Conservation (phyloP, 2,797 vertebrate genomes). For the Darevskia mixta region DNA sequence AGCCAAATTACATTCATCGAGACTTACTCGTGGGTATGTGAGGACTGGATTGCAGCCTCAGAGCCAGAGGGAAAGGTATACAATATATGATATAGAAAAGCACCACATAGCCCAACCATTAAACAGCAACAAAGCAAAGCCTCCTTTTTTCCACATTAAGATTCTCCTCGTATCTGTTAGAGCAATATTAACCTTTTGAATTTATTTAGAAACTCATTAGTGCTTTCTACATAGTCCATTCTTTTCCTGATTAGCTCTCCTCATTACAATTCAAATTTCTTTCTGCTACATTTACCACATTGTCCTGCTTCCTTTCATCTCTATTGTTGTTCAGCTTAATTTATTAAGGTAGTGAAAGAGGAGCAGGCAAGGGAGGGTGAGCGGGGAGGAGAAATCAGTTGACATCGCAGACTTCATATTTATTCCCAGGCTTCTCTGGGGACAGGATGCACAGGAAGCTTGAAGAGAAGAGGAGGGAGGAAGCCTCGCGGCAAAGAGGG, state of each 20-base stretch:
- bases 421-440: constrained; percentile 13
- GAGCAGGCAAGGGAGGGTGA: not conserved
- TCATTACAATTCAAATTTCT: constrained; percentile 77
- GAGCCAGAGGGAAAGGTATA: not conserved
- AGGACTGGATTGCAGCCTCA: not conserved
- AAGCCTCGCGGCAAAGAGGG: not conserved
- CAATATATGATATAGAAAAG: constrained; percentile 17
- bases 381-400: not conserved
- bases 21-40: no score
- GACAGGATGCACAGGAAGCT: not conserved
- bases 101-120: not conserved
- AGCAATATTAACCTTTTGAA: constrained; percentile 76
- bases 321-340: constrained; percentile 69
- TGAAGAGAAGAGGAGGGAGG: constrained; percentile 4
- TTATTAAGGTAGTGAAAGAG: constrained; percentile 60
- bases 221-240: constrained; percentile 73
- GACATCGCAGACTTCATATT: constrained; percentile 31
- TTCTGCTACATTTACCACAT: constrained; percentile 78
- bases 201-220: constrained; percentile 79
- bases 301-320: constrained; percentile 74
- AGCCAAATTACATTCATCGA: not conserved
- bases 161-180: constrained; percentile 70
- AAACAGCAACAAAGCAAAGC: constrained; percentile 37
- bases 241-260: constrained; percentile 75
- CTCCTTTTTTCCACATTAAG: constrained; percentile 61